Evolutionary conservation across 2,113 vertebrate species (phyloP), one percentile per base, ranked within the genome.

Genomic region (Pholis gunnellus): DNA sequence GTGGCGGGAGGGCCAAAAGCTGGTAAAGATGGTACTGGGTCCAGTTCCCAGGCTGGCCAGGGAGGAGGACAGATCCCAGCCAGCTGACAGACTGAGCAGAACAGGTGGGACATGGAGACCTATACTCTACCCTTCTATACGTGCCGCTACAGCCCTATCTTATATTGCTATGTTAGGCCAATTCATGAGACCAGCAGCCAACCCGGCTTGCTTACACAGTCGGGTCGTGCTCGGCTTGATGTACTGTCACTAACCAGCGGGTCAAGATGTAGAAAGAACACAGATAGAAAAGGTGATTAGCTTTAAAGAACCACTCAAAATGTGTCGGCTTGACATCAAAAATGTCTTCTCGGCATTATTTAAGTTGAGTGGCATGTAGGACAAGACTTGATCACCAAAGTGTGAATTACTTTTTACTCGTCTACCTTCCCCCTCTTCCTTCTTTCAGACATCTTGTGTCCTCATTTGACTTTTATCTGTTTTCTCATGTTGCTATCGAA

Each of bases 1-100:
- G 17, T 99, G 98, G 98, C 91, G 98, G 59, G 96, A 99, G 63
- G 98, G 98, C 81, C 97, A 97, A 83, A 99, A 97, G 83, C 87
- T 99, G 76, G 97, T 96, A 54, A 98, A 97, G 76, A 97, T 97
- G 94, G 94, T 99, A 17, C 91, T 99, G 42, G 97, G 97, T 80
- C 96, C 98, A 76, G 89, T 89, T 63, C 95, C 96, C 66, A 96
- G 92, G 88, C 89, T 94, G 7, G 89, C 85, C 9, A 93, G 88
- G 57, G 94, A 95, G 61, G 94, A 95, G 48, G 94, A 92, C 76
- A 94, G 91, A 82, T 87, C 91, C 22, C 84, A 87, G 52, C 92
- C 93, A 66, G 87, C 89, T 81, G 95, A 96, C 73, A 92, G 94
- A 93, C 89, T 46, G 81, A 92, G 90, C 64, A 92, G 88, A 91